phyloP scores from a whole-genome alignment of 2,888 invertebrate genomes.

The Neoaliturus tenellus region DNA sequence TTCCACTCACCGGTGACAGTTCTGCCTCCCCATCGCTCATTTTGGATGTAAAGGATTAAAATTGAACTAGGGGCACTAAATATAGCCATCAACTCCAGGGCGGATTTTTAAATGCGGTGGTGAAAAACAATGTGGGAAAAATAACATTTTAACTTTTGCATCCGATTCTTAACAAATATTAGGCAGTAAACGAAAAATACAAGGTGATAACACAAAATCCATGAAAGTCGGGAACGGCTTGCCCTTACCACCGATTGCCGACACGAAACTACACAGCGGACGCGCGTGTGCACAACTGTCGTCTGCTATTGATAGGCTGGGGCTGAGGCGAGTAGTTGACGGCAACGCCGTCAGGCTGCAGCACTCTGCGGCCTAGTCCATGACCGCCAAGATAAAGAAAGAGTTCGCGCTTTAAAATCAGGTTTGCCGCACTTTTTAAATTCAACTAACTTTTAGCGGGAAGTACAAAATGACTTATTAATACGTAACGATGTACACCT shows the following conservation, averaged over 20 bases:
- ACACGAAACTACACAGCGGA: constrained; percentile 36
- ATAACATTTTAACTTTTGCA: not conserved
- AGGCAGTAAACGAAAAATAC: not conserved
- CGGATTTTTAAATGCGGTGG: not conserved
- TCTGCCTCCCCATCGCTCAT: constrained; percentile 65
- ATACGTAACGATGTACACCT: too few species aligned
- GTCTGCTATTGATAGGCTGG: constrained; percentile 49
- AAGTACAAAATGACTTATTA: too few species aligned
- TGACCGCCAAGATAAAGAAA: too few species aligned
- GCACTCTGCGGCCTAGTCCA: not conserved
- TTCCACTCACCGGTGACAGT: constrained; percentile 63
- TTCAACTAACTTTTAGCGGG: too few species aligned
- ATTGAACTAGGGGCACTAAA: constrained; percentile 23
- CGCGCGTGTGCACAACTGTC: constrained; percentile 56
- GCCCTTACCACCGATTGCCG: not conserved
- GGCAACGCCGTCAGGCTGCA: not conserved
- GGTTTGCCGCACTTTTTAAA: too few species aligned
- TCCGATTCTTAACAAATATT: not conserved
- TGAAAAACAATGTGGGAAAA: not conserved
- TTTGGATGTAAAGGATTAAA: constrained; percentile 21
- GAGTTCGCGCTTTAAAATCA: too few species aligned
- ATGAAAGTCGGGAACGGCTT: not conserved
- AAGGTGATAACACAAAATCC: constrained; percentile 20
- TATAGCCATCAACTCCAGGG: constrained; percentile 45
- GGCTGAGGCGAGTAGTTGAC: not conserved